phyloP scores from a whole-genome alignment of 2,113 vertebrate species.

The Nyctereutes procyonoides region DNA sequence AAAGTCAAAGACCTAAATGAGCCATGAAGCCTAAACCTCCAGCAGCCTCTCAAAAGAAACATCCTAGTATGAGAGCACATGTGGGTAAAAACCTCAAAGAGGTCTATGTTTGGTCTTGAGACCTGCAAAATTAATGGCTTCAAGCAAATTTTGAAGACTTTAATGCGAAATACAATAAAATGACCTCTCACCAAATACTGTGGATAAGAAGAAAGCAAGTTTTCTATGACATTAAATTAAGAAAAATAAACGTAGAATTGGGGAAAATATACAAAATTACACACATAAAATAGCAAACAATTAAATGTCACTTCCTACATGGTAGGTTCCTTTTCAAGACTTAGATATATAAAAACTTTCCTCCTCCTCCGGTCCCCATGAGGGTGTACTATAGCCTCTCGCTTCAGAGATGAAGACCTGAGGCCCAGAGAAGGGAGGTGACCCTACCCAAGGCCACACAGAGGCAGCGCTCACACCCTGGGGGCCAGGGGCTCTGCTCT shows the following conservation, averaged over 20 bases:
- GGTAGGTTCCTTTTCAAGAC: not conserved
- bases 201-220: not conserved
- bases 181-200: not conserved
- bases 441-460: not conserved
- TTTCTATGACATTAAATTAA: not conserved
- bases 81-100: not conserved
- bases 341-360: not conserved
- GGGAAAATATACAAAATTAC: not conserved
- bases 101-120: not conserved
- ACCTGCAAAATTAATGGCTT: not conserved
- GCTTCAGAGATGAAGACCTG: not conserved
- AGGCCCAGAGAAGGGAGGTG: not conserved
- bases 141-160: not conserved
- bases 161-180: not conserved
- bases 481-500: not conserved
- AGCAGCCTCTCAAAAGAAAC: fast-evolving
- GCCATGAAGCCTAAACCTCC: not conserved
- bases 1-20: not conserved
- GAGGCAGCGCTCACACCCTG: not conserved
- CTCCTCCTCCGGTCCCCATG: fast-evolving
- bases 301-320: not conserved
- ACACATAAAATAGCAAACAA: not conserved
- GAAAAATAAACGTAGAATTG: not conserved
- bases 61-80: fast-evolving
- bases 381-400: too few relatives aligned